These are phyloP conservation scores for Stenopsyche tienmushanensis DNA, from an alignment of 1,140 invertebrate species.

Conservation along the genomic window DNA sequence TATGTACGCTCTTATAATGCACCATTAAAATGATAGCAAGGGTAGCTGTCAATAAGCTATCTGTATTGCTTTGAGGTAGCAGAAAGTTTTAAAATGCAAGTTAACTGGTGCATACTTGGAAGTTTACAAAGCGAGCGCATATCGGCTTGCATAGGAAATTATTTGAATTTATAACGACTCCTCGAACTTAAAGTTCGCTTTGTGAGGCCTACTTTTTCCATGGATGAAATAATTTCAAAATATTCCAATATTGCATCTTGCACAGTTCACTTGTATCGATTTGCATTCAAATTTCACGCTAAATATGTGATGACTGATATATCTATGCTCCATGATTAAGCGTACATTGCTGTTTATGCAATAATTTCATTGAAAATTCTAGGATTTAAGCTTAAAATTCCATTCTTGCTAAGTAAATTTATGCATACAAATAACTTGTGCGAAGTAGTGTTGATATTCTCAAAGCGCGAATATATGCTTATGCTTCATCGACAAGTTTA, in stretches of 20 bases:
- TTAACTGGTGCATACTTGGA: constrained; percentile 31
- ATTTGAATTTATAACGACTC: constrained; percentile 35
- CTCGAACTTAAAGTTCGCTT: neutral
- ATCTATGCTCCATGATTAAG: neutral
- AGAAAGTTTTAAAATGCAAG: constrained; percentile 34
- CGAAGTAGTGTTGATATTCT: no score
- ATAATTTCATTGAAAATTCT: no score
- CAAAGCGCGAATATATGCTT: no score
- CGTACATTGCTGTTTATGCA: no score
- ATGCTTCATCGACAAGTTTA: no score
- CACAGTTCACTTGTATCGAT: neutral
- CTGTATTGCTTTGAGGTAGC: neutral
- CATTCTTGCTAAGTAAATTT: no score
- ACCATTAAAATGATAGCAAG: no score
- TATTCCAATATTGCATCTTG: constrained; percentile 1
- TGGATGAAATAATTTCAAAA: neutral
- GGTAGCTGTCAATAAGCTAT: neutral
- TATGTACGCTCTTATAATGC: no score
- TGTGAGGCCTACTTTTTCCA: no score
- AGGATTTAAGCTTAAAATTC: no score
- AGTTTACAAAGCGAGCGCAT: constrained; percentile 32
- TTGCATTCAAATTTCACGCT: neutral
- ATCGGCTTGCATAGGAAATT: constrained; percentile 33
- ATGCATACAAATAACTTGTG: no score
- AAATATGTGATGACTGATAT: constrained; percentile 1